Conservation (phyloP, 2,888 invertebrate genomes). For the Eurois occulta region DNA sequence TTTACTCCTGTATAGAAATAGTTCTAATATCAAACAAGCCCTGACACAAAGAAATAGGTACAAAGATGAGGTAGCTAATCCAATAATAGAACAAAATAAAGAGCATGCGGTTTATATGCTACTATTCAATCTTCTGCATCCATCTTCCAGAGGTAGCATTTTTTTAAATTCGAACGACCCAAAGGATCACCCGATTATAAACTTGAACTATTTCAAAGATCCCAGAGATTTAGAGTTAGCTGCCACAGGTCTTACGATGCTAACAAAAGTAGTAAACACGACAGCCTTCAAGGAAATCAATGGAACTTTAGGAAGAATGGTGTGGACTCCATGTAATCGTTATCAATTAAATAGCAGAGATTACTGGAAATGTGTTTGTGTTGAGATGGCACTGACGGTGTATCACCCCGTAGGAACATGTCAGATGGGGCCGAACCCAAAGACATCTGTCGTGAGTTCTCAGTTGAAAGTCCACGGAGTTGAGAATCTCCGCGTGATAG, state of each 20-base stretch:
- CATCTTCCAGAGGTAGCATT: conserved; percentile 89
- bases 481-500: conserved; percentile 92
- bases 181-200: conserved; percentile 79
- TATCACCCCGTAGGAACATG: conserved; percentile 93
- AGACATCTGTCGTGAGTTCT: conserved; percentile 85
- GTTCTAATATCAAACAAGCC: conserved; percentile 20
- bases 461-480: conserved; percentile 92
- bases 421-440: conserved; percentile 88
- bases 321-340: conserved; percentile 72
- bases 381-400: conserved; percentile 87
- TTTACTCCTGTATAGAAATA: conserved; percentile 75
- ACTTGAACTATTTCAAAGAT: conserved; percentile 88
- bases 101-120: conserved; percentile 77
- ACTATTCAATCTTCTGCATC: conserved; percentile 83
- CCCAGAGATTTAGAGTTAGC: conserved; percentile 85
- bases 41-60: conserved; percentile 59
- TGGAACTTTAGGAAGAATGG: conserved; percentile 70
- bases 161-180: conserved; percentile 90
- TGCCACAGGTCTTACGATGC: conserved; percentile 75
- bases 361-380: conserved; percentile 78
- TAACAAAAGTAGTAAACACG: conserved; percentile 72
- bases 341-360: conserved; percentile 70
- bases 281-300: conserved; percentile 44
- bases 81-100: conserved; percentile 68
- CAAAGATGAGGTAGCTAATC: conserved; percentile 63